Percentiles rank a stretch among this genome's conserved stretches.
These are phyloP conservation scores for Labia minor DNA, from an alignment of 2,888 invertebrate genomes.

Conservation along the genomic window DNA sequence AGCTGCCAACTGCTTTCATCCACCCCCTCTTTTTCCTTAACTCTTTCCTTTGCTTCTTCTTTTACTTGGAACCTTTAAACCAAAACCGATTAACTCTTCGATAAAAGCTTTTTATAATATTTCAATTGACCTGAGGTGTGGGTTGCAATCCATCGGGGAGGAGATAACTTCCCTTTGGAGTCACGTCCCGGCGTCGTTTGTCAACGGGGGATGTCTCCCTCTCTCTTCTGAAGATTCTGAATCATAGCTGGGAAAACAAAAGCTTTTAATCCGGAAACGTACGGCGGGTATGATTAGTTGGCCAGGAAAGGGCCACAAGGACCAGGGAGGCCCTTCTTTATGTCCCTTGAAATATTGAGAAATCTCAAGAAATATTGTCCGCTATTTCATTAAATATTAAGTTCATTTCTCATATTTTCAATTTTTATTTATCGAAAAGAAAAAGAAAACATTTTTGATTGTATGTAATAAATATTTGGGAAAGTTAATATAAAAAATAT, in stretches of 20 bases:
- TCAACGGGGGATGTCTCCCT: neutral
- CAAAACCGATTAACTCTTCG: neutral
- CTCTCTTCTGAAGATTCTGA: slow-evolving; percentile 2
- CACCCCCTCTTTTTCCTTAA: neutral
- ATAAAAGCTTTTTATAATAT: slow-evolving; percentile 13
- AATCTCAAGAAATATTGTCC: neutral
- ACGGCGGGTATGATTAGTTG: neutral
- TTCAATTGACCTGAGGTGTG: neutral
- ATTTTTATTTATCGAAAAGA: too few species aligned
- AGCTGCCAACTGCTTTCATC: neutral
- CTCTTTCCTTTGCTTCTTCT: too few species aligned
- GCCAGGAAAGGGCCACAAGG: slow-evolving; percentile 1
- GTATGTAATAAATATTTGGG: too few species aligned
- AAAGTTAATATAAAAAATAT: too few species aligned
- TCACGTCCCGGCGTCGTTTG: neutral
- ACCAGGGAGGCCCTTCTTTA: neutral
- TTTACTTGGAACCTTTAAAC: neutral
- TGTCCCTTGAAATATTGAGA: neutral
- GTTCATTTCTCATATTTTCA: neutral
- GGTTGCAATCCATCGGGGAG: neutral
- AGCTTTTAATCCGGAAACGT: neutral
- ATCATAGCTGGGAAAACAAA: neutral
- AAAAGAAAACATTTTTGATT: too few species aligned
- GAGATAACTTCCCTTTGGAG: neutral
- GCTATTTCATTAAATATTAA: neutral